Base-by-base conservation (phyloP, 1,140 invertebrate genomes). In the Battus philenor region DNA sequence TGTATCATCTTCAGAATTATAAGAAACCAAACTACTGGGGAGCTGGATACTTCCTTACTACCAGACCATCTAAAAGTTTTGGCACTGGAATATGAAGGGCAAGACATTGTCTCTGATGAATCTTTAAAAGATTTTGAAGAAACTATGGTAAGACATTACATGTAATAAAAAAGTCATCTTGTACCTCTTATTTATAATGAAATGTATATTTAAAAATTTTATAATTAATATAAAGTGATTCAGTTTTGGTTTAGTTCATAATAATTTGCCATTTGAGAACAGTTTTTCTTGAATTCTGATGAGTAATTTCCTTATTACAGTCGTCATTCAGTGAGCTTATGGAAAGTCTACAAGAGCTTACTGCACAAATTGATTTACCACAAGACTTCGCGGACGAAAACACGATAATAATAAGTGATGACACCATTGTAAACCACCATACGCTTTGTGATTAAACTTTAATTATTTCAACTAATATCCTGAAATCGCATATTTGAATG, bases 391-490 rank as follows among this genome's bases (percentile, higher is more conserved):
- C 67, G 0, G 80, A 81, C 3, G 80, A 84, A n/a, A 67, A 67
- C 44, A 84, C 80, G 1, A 84, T 81, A 7, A 26, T 81, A 5
- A 76, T 84, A 30, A 67, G 33, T 9, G 77, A 84, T 17, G 80
- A 84, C 29, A 75, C 80, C 1, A 45, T 80, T 3, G 8, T 78
- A 1, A 72, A 84, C 22, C 76, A 84, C 47, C 70, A 81, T 15
- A 84, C 80, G 0, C 59, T 84, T 3, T 73, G 60, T 31, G 77
- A 83, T 33, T 79, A 55, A 63, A 11, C 1, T 8, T 8, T 6
- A 34, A 4, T 32, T 17, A 16, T n/a, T 33, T 16, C 18, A 34
- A 34, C 10, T 34, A 34, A 8, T 18, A 4, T 17, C 10, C 18
- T 16, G 18, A 17, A 17, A 1, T 34, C 15, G 10, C 3, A 32